Evolutionary conservation across 2,113 vertebrate species (phyloP).

Genomic region (Raja brachyura): DNA sequence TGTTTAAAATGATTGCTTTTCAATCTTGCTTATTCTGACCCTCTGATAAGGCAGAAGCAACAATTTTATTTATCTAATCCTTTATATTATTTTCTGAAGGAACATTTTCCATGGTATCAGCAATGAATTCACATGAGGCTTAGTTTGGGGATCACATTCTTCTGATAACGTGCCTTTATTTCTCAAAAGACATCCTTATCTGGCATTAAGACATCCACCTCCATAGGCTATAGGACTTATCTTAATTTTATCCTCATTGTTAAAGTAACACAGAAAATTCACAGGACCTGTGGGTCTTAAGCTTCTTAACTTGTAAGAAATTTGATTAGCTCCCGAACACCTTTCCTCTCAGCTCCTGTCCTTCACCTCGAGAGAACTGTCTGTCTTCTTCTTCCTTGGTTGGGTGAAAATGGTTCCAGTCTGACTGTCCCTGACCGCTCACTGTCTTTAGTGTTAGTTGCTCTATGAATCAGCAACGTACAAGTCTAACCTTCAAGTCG

Average conservation of each 20-base stretch:
- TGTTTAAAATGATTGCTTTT: background rate
- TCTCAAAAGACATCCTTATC: background rate
- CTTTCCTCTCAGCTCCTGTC: background rate
- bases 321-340: background rate
- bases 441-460: background rate
- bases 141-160: background rate
- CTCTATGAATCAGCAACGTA: background rate
- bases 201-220: background rate
- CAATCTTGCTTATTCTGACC: background rate
- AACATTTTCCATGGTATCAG: background rate
- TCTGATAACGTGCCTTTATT: background rate
- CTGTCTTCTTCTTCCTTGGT: conserved; percentile 14
- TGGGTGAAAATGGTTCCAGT: background rate
- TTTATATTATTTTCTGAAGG: background rate
- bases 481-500: background rate
- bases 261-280: background rate
- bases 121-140: background rate
- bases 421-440: conserved; percentile 30
- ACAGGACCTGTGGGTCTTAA: background rate
- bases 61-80: background rate
- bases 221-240: too few species aligned
- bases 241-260: background rate
- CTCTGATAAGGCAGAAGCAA: background rate
- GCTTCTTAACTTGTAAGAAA: background rate
- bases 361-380: background rate